Base-by-base conservation (phyloP, 2,888 invertebrate genomes). In the Sussaba pulchella region DNA sequence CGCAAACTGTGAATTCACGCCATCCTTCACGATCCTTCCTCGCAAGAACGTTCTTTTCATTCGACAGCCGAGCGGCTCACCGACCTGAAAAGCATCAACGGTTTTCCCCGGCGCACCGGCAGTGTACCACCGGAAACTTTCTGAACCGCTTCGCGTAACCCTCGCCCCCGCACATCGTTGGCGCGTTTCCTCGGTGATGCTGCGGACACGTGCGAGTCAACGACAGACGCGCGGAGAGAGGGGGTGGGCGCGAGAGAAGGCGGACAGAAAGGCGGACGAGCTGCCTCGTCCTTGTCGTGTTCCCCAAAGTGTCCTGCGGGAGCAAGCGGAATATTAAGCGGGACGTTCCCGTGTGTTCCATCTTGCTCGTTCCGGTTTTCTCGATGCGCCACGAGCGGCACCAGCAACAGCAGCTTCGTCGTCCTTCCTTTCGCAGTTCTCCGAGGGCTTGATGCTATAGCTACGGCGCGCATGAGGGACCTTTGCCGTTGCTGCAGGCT, bases 401-500 rank as follows among this genome's bases (percentile, higher is more conserved):
- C 36, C 19, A 19, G 21, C 59, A 66, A 39, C 24, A 63, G 24
- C 50, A 59, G 43, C 71, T 52, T 21, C 26, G 26, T 43, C 74
- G 59, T 72, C 43, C 59, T 61, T 54, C 45, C 26, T 50, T 39
- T 52, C 26, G 24, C 57, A 50, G 71, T 67, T 80, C 70, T 66
- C 74, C 43, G 41, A 39, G 41, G 75, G 69, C 50, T 57, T 75
- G 57, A 45, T 31, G 12, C 31, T 64, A 54, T 78, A 61, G 26
- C 39, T 45, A 47, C 63, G 52, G 39, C 61, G 57, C 72, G 52
- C 73, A 76, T 70, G 64, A 61, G 79, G 76, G 70, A 81, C 79
- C 78, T 76, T 41, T 64, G 87, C 87, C 85, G 86, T 80, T 84
- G 85, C 82, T 84, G 85, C 82, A 83, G 75, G 84, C 85, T 89